phyloP scores from a whole-genome alignment of 2,797 vertebrate species.

The Gymnodraco acuticeps region DNA sequence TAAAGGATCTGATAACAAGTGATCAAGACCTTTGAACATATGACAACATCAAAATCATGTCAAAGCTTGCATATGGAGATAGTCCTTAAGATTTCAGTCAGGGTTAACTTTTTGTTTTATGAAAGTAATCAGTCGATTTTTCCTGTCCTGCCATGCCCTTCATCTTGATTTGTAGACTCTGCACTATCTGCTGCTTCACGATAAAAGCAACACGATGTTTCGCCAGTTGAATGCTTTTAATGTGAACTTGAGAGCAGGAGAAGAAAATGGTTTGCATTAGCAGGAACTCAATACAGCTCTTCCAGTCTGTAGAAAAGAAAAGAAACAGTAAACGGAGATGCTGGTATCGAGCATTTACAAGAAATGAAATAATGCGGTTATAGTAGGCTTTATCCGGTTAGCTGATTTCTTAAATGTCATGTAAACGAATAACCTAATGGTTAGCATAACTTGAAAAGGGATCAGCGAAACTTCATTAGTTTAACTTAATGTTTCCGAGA shows the following conservation, averaged over 20 bases:
- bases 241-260: neutral
- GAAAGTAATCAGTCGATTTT: neutral
- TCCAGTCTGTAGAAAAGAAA: neutral
- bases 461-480: neutral
- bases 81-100: neutral
- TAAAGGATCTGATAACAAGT: slow-evolving; percentile 12
- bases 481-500: neutral
- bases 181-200: neutral
- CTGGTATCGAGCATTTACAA: neutral
- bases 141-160: neutral
- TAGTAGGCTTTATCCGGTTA: neutral
- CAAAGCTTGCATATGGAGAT: neutral
- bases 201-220: neutral
- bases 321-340: slow-evolving; percentile 4
- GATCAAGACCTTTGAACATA: slow-evolving; percentile 10
- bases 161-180: neutral
- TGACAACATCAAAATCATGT: neutral
- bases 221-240: slow-evolving; percentile 1
- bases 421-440: neutral
- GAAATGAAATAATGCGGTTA: slow-evolving; percentile 6
- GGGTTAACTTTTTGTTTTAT: neutral
- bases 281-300: slow-evolving; percentile 9
- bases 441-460: neutral
- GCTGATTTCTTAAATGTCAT: slow-evolving; percentile 3
- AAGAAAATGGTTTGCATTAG: slow-evolving; percentile 17